Conservation (phyloP, 1,140 invertebrate genomes). For the Acromyrmex echinatior region DNA sequence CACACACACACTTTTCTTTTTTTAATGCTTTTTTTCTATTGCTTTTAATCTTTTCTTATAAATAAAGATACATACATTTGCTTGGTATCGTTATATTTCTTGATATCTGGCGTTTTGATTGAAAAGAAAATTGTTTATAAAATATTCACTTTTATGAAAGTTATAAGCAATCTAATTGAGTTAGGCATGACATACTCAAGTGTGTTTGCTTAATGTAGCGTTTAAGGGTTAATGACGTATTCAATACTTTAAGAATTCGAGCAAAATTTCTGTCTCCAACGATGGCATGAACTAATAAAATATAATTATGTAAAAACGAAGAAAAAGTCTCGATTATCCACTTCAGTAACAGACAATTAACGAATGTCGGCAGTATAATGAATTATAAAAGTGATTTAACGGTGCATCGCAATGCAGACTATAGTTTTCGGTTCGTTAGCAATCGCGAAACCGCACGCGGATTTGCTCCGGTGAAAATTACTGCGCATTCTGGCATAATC, state of each 20-base stretch:
- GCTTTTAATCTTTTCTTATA: too few species aligned
- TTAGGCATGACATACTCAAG: too few species aligned
- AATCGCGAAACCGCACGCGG: conserved; percentile 19
- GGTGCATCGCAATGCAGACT: conserved; percentile 21
- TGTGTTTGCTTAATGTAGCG: too few species aligned
- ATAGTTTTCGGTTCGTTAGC: conserved; percentile 55
- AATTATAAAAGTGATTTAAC: conserved; percentile 51
- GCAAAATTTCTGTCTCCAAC: neutral
- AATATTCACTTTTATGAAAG: too few species aligned
- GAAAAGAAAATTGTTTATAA: too few species aligned
- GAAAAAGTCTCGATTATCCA: neutral
- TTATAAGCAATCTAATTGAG: too few species aligned
- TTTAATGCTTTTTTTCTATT: too few species aligned
- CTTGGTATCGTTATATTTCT: too few species aligned
- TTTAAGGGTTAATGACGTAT: neutral
- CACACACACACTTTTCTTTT: too few species aligned
- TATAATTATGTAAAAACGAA: neutral
- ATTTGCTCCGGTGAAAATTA: conserved; percentile 55
- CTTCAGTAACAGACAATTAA: neutral
- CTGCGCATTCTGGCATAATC: conserved; percentile 52
- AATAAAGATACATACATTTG: too few species aligned
- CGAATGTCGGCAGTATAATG: neutral
- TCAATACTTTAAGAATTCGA: neutral
- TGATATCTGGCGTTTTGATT: too few species aligned
- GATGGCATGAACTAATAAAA: neutral